Percentiles rank a stretch among this genome's conserved stretches.
phyloP scores from a whole-genome alignment of 2,113 vertebrate species.

The Zosterops japonicus region DNA sequence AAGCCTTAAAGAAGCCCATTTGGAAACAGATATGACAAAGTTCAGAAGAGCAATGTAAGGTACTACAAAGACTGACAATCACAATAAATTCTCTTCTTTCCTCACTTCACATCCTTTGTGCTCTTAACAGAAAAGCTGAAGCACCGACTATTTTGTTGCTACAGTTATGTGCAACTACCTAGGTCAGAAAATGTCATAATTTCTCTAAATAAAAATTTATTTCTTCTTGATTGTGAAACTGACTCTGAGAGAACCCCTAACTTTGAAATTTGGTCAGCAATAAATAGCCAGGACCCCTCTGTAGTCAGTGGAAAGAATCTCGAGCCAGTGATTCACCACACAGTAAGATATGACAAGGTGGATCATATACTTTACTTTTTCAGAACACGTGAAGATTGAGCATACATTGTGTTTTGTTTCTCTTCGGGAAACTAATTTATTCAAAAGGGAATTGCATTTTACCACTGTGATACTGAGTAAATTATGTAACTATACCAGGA shows the following conservation, averaged over 20 bases:
- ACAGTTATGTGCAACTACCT: neutral
- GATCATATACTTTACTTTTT: neutral
- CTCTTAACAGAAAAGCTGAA: neutral
- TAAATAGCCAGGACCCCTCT: neutral
- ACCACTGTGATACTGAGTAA: neutral
- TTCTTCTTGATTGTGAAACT: neutral
- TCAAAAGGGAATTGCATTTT: neutral
- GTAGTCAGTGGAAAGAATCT: neutral
- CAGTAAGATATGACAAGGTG: neutral
- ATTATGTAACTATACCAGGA: neutral
- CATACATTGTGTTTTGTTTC: neutral
- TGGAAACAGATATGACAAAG: fast-evolving
- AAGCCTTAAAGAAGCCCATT: neutral
- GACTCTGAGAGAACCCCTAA: neutral
- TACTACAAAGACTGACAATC: neutral
- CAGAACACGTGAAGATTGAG: neutral
- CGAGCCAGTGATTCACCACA: fast-evolving
- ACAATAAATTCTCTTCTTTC: neutral
- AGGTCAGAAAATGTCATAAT: neutral
- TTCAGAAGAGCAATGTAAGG: neutral
- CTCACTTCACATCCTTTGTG: neutral
- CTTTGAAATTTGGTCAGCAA: neutral
- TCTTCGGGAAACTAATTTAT: neutral
- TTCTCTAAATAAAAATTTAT: neutral
- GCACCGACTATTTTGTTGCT: neutral